Base-by-base conservation (phyloP, 2,888 invertebrate species). In the Disparrhopalites patrizii region DNA sequence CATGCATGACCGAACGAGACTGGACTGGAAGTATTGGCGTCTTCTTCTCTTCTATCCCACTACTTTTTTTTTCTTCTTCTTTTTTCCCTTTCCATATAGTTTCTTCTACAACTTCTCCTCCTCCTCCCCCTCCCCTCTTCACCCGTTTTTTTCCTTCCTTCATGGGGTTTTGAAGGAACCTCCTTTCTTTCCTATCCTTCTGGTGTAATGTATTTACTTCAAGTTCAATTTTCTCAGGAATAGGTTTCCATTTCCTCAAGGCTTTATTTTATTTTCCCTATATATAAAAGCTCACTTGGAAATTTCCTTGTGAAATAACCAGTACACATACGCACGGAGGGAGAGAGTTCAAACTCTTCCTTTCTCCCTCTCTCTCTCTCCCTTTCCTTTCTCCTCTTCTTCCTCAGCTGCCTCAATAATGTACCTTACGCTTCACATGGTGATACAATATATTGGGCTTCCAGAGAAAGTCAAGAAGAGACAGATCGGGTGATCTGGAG, bases 181-280 rank as follows among this genome's bases (percentile, higher is more conserved):
- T n/a, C n/a, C 56, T 36, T 56, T 31, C 50, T 60, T 50, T 31
- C 50, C 60, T 50, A 60, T 60, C 47, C 43, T 58, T 25, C 3
- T 60, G 60, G 60, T n/a, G n/a, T 60, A 60, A 60, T 60, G 60
- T 60, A 60, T 60, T 60, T 60, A 60, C 60, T 60, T 60, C 60
- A 60, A 60, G 47, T 60, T 60, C 60, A 60, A 47, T 60, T 60
- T 60, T 60, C 60, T 43, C 43, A 60, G 50, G 50, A 60, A 60
- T 50, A 60, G 60, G 60, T 60, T 60, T 60, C 60, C 43, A 60
- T 60, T 60, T 60, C 60, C 60, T 60, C 27, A 30, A 47, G 60
- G 50, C 60, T 43, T 36, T 57, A 57, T 57, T 36, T 36, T 54
- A n/a, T 18, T 51, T 27, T n/a, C 5, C 10, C 33, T 23, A 15